Conservation (phyloP, 1,140 invertebrate species). For the Coenobita brevimanus region DNA sequence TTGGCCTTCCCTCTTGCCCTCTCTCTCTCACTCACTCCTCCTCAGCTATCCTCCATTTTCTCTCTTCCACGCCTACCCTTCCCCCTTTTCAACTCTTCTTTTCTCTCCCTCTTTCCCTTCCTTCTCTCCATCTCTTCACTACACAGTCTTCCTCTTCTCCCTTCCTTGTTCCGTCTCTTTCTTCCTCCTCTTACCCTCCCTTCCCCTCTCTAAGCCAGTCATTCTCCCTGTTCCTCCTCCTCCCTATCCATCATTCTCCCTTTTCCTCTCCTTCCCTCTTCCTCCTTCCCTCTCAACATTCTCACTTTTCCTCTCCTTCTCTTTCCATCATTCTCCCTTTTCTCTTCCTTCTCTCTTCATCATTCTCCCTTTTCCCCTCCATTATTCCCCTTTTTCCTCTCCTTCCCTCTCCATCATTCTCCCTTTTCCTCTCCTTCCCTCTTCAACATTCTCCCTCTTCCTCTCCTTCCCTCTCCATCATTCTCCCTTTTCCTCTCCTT, state of each 20-base stretch:
- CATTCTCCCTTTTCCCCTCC: background rate
- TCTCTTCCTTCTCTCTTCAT: background rate
- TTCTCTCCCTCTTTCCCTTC: too few species aligned
- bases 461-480: background rate
- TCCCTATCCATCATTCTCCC: background rate
- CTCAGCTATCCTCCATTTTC: too few species aligned
- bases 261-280: background rate
- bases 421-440: background rate
- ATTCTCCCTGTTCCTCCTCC: slow-evolving; percentile 1
- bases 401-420: background rate
- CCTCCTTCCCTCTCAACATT: background rate
- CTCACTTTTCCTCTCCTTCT: background rate
- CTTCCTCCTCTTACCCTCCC: background rate
- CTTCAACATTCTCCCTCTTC: background rate
- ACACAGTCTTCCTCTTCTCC: background rate
- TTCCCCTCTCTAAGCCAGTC: background rate
- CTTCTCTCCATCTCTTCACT: background rate
- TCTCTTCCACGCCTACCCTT: too few species aligned
- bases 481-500: background rate
- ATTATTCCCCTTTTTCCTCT: background rate
- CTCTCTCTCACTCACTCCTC: too few species aligned
- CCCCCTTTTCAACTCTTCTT: too few species aligned
- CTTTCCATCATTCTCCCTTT: background rate
- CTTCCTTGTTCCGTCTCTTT: background rate
- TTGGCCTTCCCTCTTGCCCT: too few species aligned